Evolutionary conservation across 1,140 invertebrate genomes (phyloP), one percentile per base, ranked within the genome.

Genomic region (Cherax destructor): DNA sequence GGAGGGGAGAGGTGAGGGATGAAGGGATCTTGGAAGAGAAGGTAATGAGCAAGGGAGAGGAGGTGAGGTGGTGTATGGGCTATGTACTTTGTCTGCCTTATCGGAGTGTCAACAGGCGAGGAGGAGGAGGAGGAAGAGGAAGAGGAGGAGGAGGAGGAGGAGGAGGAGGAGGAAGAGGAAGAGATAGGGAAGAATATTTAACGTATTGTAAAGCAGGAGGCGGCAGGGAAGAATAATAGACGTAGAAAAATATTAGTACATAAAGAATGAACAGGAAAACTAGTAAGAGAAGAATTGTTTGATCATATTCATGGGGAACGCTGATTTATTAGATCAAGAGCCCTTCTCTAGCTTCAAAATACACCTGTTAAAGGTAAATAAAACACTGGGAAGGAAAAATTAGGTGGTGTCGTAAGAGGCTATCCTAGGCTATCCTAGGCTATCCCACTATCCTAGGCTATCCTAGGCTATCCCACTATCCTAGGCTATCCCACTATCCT

Each of bases 41-140:
- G 18, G 24, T 47, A 59, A 52, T 7, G 18, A 65, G 24, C 18
- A 18, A n/a, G 50, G 74, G 16, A 13, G 50, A n/a, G n/a, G n/a
- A 49, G 77, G 65, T 9, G 30, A 24, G 18, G 41, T 21, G 56
- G 52, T 13, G 24, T 13, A 76, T 78, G 18, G 52, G 52, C 21
- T 52, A 49, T 6, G 80, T 76, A 76, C 49, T 83, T 88, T 69
- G 78, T 69, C 13, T 69, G 79, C 24, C 61, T 47, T 76, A 83
- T 56, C 61, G 18, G 52, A n/a, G 80, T 50, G 77, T 65, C 56
- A 69, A 41, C 65, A 81, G 41, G 77, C 47, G 69, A 13, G 52
- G 86, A 81, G 61, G 61, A 59, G 47, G 30, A 59, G 74, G 50
- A 30, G 49, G 65, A 65, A 30, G 56, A 56, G 50, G 24, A 56